These are phyloP conservation scores for Xylota sylvarum DNA, from an alignment of 2,888 invertebrate species.

Conservation along the genomic window DNA sequence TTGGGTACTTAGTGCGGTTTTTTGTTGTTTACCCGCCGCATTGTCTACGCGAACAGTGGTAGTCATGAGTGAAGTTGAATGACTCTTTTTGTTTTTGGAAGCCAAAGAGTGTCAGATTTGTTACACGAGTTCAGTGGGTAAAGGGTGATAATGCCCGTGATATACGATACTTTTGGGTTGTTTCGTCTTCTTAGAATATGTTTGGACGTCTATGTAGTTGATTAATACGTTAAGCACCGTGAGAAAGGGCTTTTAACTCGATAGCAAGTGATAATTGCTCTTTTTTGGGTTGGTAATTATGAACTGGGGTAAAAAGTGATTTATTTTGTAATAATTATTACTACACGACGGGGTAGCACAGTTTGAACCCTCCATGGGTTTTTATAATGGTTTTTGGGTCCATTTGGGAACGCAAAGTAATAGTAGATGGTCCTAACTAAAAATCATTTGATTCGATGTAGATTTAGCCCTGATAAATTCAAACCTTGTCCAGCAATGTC, in stretches of 20 bases:
- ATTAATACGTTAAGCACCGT: no score
- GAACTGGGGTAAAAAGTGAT: no score
- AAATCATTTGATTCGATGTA: no score
- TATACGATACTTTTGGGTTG: background rate
- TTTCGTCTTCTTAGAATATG: background rate
- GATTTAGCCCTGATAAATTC: no score
- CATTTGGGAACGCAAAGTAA: no score
- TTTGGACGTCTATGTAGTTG: background rate
- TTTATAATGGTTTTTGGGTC: no score
- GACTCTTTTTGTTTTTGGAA: background rate
- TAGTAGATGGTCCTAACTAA: no score
- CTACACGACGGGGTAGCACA: no score
- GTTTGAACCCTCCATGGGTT: no score
- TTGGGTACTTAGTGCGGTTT: constrained; percentile 3
- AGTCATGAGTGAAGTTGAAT: constrained; percentile 11
- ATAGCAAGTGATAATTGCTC: background rate
- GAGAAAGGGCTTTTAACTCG: background rate
- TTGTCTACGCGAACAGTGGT: constrained; percentile 10
- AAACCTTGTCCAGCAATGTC: no score
- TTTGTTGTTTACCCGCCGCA: background rate
- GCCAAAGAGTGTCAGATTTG: background rate
- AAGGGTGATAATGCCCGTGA: background rate
- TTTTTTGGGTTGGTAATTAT: background rate
- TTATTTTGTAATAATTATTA: no score
- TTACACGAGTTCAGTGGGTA: background rate